Percentiles rank a stretch among this genome's conserved stretches.
These are phyloP conservation scores for Melanotaenia maccullochi DNA, from an alignment of 2,797 vertebrate species.

Conservation along the genomic window DNA sequence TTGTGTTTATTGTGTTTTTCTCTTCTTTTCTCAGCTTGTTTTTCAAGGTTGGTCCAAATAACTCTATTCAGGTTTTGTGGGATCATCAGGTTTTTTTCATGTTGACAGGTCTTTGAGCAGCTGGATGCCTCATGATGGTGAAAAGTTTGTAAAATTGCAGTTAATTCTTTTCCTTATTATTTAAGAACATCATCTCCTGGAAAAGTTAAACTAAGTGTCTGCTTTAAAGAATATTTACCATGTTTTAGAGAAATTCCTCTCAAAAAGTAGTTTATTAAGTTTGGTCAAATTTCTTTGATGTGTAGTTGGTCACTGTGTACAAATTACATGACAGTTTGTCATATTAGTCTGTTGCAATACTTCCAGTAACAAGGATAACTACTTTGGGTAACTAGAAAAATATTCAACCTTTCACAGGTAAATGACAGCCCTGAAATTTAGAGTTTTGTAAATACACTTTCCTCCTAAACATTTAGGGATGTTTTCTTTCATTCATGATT, in stretches of 20 bases:
- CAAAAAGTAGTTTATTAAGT: neutral
- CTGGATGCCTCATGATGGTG: neutral
- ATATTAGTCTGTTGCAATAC: no score
- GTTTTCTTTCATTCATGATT: neutral
- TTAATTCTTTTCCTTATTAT: neutral
- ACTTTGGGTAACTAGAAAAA: no score
- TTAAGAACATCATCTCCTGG: neutral
- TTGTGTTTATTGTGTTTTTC: neutral
- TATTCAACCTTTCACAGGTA: no score
- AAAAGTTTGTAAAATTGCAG: neutral
- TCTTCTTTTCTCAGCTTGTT: neutral
- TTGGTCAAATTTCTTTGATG: neutral
- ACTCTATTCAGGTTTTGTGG: slow-evolving; percentile 11
- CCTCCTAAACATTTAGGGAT: neutral
- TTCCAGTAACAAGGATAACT: no score
- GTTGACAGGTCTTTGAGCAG: slow-evolving; percentile 27
- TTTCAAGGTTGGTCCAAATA: neutral
- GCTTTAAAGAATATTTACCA: neutral
- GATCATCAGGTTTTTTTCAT: neutral
- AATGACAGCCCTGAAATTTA: neutral
- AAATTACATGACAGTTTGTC: neutral
- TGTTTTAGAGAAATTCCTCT: neutral
- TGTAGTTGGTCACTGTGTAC: neutral
- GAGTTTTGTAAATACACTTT: neutral
- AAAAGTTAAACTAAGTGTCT: neutral